Conservation (phyloP, 2,888 invertebrate genomes). For the Fissipunctia ypsillon region DNA sequence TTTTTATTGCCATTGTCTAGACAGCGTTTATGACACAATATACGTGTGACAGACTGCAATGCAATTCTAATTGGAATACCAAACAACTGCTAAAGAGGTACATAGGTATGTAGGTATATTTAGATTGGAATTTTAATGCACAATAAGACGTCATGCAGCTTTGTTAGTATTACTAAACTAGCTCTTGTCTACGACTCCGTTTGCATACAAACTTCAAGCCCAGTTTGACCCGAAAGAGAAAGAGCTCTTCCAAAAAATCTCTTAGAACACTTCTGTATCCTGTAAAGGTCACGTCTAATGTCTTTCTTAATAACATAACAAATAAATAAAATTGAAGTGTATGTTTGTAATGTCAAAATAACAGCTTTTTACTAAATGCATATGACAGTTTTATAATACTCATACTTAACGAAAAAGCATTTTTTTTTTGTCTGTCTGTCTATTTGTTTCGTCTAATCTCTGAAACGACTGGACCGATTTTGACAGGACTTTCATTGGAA, state of each 20-base stretch:
- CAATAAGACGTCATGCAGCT: neutral
- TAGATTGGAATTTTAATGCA: neutral
- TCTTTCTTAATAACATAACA: too few relatives aligned
- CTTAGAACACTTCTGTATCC: too few relatives aligned
- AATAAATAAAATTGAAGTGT: too few relatives aligned
- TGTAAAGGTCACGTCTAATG: neutral
- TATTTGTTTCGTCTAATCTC: too few relatives aligned
- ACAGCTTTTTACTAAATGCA: too few relatives aligned
- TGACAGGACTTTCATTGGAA: too few relatives aligned
- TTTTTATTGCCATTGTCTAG: constrained; percentile 26
- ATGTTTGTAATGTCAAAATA: too few relatives aligned
- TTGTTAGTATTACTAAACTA: neutral
- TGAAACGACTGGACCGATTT: too few relatives aligned
- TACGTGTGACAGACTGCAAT: constrained; percentile 19
- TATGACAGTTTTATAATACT: too few relatives aligned
- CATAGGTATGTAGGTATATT: neutral
- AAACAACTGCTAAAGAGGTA: neutral
- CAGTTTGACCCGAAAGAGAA: too few relatives aligned
- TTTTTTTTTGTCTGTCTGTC: too few relatives aligned
- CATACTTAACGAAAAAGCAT: too few relatives aligned
- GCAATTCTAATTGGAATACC: constrained; percentile 26
- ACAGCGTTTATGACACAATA: constrained; percentile 38
- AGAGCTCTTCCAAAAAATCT: neutral
- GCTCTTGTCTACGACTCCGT: neutral
- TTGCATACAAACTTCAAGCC: neutral